Evolutionary conservation across 64 coral and sea anemone species (phyloP), one percentile per base, ranked within the genome.

Genomic region (Actinia tenebrosa): DNA sequence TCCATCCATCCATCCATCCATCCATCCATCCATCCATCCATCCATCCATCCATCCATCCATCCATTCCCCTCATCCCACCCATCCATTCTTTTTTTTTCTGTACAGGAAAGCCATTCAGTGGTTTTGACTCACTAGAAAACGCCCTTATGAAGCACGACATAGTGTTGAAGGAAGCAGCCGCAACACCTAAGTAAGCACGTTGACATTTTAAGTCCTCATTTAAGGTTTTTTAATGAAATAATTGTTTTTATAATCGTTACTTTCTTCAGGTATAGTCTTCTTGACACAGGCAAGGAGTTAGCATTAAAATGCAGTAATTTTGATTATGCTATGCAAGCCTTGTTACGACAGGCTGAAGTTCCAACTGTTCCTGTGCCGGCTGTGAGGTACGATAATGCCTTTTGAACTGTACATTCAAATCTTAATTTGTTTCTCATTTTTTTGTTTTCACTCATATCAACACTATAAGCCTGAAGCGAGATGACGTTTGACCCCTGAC

Each of bases 71-170:
- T n/a, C n/a, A n/a, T n/a, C n/a, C 69, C 10, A 27, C 42, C 20
- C 25, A 30, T 75, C 2, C 25, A 10, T 75, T 75, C 6, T 1
- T 46, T 3, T 11, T 50, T 64, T 66, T 20, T 83, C 3, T 72
- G 16, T 20, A 44, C 88, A 89, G 88, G 88, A 84, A 83, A 82
- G 43, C 83, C 79, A 66, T 89, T 84, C 80, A 80, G 87, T 71
- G 88, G 69, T 43, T 90, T 90, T 78, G 89, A 90, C 69, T 90
- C 89, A 27, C 11, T 90, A 30, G 89, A 90, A 63, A 90, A 85
- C 86, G 83, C 89, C 8, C 45, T 90, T 17, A 78, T 90, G 64
- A 90, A 90, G 56, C 84, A 90, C 47, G 66, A 90, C 17, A 83
- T 90, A 78, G 89, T 90, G 45, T 68, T 56, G 16, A 90, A 90